Percentiles rank a stretch among this genome's conserved stretches.
Conservation (phyloP, 2,113 vertebrate species). For the Harpagus bidentatus region DNA sequence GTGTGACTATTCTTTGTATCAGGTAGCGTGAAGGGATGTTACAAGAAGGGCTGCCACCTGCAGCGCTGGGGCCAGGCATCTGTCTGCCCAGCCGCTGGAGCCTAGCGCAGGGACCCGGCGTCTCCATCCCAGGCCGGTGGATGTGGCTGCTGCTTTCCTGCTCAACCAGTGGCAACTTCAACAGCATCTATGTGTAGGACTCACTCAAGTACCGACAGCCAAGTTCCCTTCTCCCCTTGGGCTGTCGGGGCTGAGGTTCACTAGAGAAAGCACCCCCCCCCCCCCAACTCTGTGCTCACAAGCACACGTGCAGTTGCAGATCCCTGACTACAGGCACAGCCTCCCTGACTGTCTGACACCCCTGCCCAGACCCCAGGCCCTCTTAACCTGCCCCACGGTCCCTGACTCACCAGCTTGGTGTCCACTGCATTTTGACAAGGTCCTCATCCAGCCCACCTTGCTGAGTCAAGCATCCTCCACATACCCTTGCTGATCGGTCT, state of each 20-base stretch:
- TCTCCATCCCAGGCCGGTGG: neutral
- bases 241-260: neutral
- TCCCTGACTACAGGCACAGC: neutral
- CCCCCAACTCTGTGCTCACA: neutral
- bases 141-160: neutral
- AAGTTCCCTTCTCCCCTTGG: neutral
- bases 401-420: neutral
- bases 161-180: neutral
- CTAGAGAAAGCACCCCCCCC: too few species aligned
- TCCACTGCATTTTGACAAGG: neutral
- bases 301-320: neutral
- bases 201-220: neutral
- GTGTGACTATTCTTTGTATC: neutral
- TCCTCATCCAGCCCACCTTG: neutral
- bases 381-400: neutral
- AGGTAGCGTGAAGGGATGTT: neutral
- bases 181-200: neutral
- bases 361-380: neutral
- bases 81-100: neutral
- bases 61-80: neutral
- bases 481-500: neutral
- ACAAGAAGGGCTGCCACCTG: neutral
- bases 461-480: neutral
- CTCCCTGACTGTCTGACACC: neutral
- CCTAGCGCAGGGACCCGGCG: rapidly evolving